Percentiles rank a stretch among this genome's conserved stretches.
These are phyloP conservation scores for Pseudomyrmex gracilis DNA, from an alignment of 1,140 invertebrate genomes.

Conservation along the genomic window DNA sequence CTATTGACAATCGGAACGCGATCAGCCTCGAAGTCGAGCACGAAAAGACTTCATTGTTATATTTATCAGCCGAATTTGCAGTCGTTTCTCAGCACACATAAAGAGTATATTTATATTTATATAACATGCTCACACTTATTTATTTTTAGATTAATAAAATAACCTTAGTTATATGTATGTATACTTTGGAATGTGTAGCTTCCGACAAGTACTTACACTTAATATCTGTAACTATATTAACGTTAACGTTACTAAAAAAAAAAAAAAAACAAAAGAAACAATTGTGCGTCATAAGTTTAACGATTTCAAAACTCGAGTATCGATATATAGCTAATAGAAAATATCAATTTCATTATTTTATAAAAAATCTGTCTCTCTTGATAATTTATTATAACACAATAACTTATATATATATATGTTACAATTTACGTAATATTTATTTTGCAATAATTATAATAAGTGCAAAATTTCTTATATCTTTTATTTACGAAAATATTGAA, in stretches of 20 bases:
- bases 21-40: conserved; percentile 9
- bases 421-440: conserved; percentile 46
- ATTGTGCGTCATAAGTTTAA: conserved; percentile 21
- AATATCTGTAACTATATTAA: conserved; percentile 7
- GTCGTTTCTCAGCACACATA: conserved; percentile 42
- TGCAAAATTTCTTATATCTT: not conserved
- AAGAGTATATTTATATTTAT: conserved; percentile 30
- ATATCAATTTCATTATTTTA: conserved; percentile 19
- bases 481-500: not conserved
- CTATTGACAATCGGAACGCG: conserved; percentile 16
- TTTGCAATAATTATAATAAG: conserved; percentile 20
- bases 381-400: conserved; percentile 41
- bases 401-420: conserved; percentile 48
- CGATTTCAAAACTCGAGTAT: not conserved
- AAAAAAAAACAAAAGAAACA: conserved; percentile 37
- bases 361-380: not conserved
- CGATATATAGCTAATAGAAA: conserved; percentile 16
- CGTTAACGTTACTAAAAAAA: conserved; percentile 48
- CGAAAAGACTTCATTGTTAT: conserved; percentile 19
- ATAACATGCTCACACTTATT: conserved; percentile 29
- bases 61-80: conserved; percentile 18
- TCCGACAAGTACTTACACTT: conserved; percentile 42
- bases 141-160: conserved; percentile 48
- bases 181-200: conserved; percentile 38
- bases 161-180: not conserved